Conservation (phyloP, 1,140 invertebrate genomes). For the Drosophila equinoxialis region DNA sequence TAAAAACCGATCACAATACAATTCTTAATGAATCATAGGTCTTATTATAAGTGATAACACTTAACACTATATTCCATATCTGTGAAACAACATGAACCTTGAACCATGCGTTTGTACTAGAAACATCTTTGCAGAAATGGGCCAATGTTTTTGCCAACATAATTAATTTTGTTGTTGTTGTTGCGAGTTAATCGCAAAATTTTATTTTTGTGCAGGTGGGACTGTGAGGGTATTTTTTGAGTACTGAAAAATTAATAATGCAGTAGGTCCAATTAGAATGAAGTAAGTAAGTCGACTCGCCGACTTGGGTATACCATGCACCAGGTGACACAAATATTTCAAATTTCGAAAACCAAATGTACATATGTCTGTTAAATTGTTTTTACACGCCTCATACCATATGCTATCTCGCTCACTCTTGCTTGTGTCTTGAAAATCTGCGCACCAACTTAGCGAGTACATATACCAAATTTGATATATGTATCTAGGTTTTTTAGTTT, state of each 20-base stretch:
- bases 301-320: too few species aligned
- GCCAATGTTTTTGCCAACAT: slow-evolving; percentile 1
- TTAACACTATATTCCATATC: not conserved
- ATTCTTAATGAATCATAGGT: not conserved
- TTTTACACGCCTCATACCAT: too few species aligned
- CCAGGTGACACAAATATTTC: too few species aligned
- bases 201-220: not conserved
- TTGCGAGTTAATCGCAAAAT: slow-evolving; percentile 6
- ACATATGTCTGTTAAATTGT: too few species aligned
- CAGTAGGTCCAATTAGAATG: slow-evolving; percentile 1
- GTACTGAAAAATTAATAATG: slow-evolving; percentile 6
- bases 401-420: too few species aligned
- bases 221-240: not conserved
- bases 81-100: slow-evolving; percentile 6
- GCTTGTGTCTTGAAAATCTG: too few species aligned
- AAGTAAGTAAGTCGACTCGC: too few species aligned
- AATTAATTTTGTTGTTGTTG: not conserved
- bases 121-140: slow-evolving; percentile 3
- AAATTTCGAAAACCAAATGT: too few species aligned
- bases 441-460: too few species aligned
- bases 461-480: too few species aligned
- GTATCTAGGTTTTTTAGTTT: too few species aligned
- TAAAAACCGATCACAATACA: not conserved
- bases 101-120: not conserved
- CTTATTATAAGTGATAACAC: not conserved